Conservation (phyloP, 92 coral and sea anemone species). For the Anthopleura xanthogrammica region DNA sequence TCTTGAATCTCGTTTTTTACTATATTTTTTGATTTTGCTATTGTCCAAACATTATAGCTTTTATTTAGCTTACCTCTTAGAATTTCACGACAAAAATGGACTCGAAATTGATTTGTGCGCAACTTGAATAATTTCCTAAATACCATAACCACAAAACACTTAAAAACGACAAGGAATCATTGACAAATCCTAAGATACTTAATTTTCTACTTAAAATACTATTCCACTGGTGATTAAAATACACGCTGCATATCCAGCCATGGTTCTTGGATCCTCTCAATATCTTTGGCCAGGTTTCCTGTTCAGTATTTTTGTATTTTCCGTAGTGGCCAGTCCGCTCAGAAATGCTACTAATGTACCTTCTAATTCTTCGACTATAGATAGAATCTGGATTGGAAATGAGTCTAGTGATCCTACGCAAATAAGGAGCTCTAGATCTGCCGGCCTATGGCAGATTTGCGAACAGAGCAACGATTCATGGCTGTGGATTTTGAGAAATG, state of each 20-base stretch:
- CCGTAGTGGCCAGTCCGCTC: neutral
- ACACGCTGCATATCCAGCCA: neutral
- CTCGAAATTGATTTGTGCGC: neutral
- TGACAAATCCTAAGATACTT: neutral
- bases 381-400: neutral
- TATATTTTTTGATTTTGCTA: too few species aligned
- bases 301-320: neutral
- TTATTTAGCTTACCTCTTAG: too few species aligned
- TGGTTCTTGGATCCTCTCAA: neutral
- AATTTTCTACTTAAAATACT: neutral
- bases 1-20: too few species aligned
- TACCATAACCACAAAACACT: neutral
- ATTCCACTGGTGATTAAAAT: neutral
- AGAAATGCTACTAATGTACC: neutral
- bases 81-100: neutral
- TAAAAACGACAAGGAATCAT: neutral
- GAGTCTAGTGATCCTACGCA: neutral
- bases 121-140: neutral
- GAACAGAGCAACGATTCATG: neutral
- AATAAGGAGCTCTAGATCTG: neutral
- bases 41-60: too few species aligned
- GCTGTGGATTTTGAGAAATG: neutral
- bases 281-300: neutral
- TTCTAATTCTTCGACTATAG: neutral
- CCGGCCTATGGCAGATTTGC: neutral